These are phyloP conservation scores for Asbolus verrucosus DNA, from an alignment of 1,140 invertebrate species.

Conservation along the genomic window DNA sequence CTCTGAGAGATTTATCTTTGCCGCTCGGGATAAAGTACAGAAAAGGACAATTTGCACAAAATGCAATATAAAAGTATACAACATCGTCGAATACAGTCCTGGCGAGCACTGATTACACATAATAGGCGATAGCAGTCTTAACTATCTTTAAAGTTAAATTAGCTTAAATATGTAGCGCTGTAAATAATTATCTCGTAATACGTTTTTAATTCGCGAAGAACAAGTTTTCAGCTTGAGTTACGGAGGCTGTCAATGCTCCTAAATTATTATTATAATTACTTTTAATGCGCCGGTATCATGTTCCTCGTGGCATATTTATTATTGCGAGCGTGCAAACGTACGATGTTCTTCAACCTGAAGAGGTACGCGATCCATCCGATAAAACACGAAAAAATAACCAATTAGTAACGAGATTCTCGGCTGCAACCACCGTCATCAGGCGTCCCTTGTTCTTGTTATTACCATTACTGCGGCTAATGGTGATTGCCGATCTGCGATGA, in stretches of 20 bases:
- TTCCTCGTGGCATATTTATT: conserved; percentile 59
- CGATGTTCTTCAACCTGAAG: conserved; percentile 9
- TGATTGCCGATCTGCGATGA: conserved; percentile 43
- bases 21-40: no score
- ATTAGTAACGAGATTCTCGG: neutral
- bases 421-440: conserved; percentile 9
- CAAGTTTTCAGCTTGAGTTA: conserved; percentile 47
- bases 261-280: conserved; percentile 61
- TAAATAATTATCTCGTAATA: conserved; percentile 17
- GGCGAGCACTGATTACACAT: no score
- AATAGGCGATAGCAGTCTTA: no score
- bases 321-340: conserved; percentile 40
- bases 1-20: no score
- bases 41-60: no score
- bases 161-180: no score
- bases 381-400: conserved; percentile 12
- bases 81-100: no score
- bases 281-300: conserved; percentile 59
- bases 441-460: conserved; percentile 45
- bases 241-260: conserved; percentile 52
- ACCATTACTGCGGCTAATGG: conserved; percentile 42
- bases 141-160: no score
- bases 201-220: conserved; percentile 29
- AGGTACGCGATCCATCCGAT: no score
- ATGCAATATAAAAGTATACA: no score